phyloP scores from a whole-genome alignment of 2,113 vertebrate genomes.

The Shinisaurus crocodilurus region DNA sequence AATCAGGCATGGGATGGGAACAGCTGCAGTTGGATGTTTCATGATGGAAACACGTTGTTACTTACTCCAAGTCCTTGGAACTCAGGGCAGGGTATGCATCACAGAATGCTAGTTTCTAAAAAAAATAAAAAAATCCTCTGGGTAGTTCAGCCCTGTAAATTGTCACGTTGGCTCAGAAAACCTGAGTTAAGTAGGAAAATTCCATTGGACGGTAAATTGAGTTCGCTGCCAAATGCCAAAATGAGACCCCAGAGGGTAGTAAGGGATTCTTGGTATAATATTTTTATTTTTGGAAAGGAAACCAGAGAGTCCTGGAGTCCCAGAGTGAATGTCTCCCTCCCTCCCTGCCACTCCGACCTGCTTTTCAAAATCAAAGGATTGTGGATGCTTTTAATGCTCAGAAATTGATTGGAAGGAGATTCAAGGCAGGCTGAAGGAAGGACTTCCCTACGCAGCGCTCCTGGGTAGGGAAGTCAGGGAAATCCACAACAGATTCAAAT shows the following conservation, averaged over 20 bases:
- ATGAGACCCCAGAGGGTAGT: background rate
- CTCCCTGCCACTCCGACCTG: background rate
- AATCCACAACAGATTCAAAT: too few relatives aligned
- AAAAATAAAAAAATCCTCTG: too few relatives aligned
- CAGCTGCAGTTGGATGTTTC: background rate
- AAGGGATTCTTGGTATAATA: background rate
- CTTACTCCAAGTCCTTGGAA: background rate
- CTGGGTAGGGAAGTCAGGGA: too few relatives aligned
- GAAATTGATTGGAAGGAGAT: background rate
- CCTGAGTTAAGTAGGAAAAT: rapidly evolving
- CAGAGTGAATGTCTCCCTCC: background rate
- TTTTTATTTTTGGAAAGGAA: constrained; percentile 43
- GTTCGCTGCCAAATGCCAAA: background rate
- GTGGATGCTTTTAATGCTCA: background rate
- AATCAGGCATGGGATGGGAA: background rate
- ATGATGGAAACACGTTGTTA: background rate
- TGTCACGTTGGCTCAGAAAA: background rate
- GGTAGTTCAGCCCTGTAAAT: background rate
- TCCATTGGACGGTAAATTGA: background rate
- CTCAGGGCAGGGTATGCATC: background rate
- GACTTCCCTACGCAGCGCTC: background rate
- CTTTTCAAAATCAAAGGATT: background rate
- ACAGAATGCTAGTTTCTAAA: background rate
- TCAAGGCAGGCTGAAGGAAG: too few relatives aligned
- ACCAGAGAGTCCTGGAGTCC: constrained; percentile 27